Evolutionary conservation across 2,113 vertebrate species (phyloP).

Genomic region (Hassar affinis): DNA sequence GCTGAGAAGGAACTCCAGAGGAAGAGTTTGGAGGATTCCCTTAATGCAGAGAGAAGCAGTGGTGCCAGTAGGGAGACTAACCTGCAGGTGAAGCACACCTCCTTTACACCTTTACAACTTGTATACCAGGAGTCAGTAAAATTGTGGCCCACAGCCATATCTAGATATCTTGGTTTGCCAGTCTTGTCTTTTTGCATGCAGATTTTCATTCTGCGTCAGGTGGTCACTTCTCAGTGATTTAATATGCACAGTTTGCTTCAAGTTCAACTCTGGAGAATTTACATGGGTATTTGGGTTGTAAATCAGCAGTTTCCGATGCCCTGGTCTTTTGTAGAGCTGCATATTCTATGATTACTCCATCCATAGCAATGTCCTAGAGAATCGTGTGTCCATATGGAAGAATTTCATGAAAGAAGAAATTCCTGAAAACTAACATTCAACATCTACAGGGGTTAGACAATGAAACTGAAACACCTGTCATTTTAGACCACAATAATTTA

Average conservation of each 20-base stretch:
- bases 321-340: not conserved
- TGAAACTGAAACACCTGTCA: no score
- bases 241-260: not conserved
- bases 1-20: constrained; percentile 76
- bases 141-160: not conserved
- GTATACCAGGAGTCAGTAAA: not conserved
- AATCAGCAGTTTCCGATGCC: not conserved
- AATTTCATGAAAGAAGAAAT: not conserved
- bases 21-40: constrained; percentile 76
- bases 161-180: not conserved
- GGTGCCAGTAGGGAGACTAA: constrained; percentile 70
- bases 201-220: no score
- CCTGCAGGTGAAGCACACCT: constrained; percentile 69
- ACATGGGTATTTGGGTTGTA: not conserved
- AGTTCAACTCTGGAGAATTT: not conserved
- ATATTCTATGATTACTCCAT: not conserved
- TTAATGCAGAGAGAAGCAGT: constrained; percentile 75
- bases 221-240: not conserved
- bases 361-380: not conserved
- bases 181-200: no score
- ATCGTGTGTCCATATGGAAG: not conserved
- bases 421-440: not conserved
- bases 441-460: no score
- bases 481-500: no score
- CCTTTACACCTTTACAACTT: not conserved